phyloP scores from a whole-genome alignment of 2,113 vertebrate species.

The Ochotona curzoniae region DNA sequence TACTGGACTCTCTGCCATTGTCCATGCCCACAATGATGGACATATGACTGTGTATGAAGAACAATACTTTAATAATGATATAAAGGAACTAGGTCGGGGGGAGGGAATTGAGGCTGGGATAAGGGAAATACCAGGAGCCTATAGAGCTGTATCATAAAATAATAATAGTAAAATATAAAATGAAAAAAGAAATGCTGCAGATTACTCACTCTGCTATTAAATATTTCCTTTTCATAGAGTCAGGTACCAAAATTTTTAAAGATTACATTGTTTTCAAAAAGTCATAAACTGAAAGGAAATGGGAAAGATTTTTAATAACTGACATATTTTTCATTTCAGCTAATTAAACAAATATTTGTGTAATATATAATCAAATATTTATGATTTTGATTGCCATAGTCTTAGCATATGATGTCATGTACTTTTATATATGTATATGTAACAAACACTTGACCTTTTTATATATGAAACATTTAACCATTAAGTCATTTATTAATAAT shows the following conservation, averaged over 20 bases:
- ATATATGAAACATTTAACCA: conserved; percentile 14
- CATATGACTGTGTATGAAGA: too few species aligned
- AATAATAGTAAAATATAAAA: too few species aligned
- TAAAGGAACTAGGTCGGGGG: too few species aligned
- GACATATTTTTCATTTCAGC: not conserved
- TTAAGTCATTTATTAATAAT: not conserved
- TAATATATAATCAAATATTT: not conserved
- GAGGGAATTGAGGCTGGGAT: too few species aligned
- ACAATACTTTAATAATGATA: too few species aligned
- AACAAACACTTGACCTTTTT: not conserved
- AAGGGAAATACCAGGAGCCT: too few species aligned
- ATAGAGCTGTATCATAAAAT: too few species aligned
- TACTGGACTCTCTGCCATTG: too few species aligned
- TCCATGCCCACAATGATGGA: too few species aligned
- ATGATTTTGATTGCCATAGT: not conserved
- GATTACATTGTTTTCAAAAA: conserved; percentile 25
- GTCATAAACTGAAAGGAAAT: not conserved
- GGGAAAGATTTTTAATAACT: not conserved
- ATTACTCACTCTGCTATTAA: conserved; percentile 59
- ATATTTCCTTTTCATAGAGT: conserved; percentile 40
- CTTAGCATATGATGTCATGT: not conserved
- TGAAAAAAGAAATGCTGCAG: not conserved
- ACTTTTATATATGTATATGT: not conserved
- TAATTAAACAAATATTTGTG: conserved; percentile 14
- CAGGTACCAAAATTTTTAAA: conserved; percentile 31